phyloP scores from a whole-genome alignment of 2,888 invertebrate species.

The Plebejus anna region DNA sequence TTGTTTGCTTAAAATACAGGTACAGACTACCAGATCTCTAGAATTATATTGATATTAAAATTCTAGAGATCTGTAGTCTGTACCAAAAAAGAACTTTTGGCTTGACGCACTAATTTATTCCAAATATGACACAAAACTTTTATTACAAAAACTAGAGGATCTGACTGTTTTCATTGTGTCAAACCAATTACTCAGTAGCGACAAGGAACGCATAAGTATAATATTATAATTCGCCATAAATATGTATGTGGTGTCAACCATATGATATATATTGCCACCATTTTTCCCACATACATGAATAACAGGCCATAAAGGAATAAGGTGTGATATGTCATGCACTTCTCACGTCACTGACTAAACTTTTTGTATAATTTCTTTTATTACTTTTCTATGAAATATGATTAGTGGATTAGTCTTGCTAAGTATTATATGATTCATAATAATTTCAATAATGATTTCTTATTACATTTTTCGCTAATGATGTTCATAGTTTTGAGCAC shows the following conservation, averaged over 20 bases:
- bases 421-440: not conserved
- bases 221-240: slow-evolving; percentile 37
- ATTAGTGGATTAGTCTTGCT: not conserved
- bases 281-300: slow-evolving; percentile 43
- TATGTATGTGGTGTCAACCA: slow-evolving; percentile 36
- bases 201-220: slow-evolving; percentile 33
- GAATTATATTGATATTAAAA: too few species aligned
- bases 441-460: slow-evolving; percentile 13
- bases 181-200: slow-evolving; percentile 43
- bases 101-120: too few species aligned
- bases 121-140: too few species aligned
- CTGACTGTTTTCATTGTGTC: slow-evolving; percentile 35
- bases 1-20: too few species aligned
- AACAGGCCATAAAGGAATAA: slow-evolving; percentile 42
- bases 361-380: slow-evolving; percentile 33
- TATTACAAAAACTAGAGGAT: too few species aligned
- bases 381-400: slow-evolving; percentile 12
- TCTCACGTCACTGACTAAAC: slow-evolving; percentile 56
- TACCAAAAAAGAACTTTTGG: too few species aligned
- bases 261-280: slow-evolving; percentile 34
- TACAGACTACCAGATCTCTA: too few species aligned
- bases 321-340: slow-evolving; percentile 61
- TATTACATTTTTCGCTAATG: not conserved
- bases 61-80: too few species aligned
- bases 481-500: not conserved